phyloP scores from a whole-genome alignment of 2,888 invertebrate species.

The Oligia fasciuncula region DNA sequence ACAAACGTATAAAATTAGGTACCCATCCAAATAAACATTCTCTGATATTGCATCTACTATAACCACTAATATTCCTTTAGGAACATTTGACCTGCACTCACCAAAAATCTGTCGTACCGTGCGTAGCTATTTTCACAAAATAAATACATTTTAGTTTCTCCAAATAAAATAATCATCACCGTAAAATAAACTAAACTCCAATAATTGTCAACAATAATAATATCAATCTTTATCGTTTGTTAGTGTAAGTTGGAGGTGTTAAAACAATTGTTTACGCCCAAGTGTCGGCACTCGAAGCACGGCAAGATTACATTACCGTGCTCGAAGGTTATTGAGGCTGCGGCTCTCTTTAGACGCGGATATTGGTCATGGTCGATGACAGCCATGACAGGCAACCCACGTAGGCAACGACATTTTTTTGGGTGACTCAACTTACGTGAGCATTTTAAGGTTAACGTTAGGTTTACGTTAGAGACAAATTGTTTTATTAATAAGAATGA shows the following conservation, averaged over 20 bases:
- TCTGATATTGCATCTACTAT: background rate
- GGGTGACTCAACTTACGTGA: conserved; percentile 44
- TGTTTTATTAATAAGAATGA: too few relatives aligned
- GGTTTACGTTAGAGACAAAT: background rate
- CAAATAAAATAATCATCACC: conserved; percentile 2
- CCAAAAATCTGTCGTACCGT: background rate
- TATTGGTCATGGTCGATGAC: conserved; percentile 59
- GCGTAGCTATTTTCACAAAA: background rate
- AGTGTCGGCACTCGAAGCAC: conserved; percentile 64
- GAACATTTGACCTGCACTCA: background rate
- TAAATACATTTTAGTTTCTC: background rate
- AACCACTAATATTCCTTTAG: background rate
- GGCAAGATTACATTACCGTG: too few relatives aligned
- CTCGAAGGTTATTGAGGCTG: conserved; percentile 49
- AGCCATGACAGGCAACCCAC: conserved; percentile 16
- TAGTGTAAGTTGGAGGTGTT: conserved; percentile 59
- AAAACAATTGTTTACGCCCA: conserved; percentile 66
- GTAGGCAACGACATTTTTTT: conserved; percentile 28
- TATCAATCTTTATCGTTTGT: conserved; percentile 51
- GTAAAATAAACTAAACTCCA: background rate
- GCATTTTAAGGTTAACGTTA: conserved; percentile 40
- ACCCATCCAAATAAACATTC: background rate
- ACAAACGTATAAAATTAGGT: background rate
- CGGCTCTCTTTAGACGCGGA: conserved; percentile 20
- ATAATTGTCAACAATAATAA: conserved; percentile 13